These are phyloP conservation scores for Torymus auratus DNA, from an alignment of 2,888 invertebrate genomes.

Conservation along the genomic window DNA sequence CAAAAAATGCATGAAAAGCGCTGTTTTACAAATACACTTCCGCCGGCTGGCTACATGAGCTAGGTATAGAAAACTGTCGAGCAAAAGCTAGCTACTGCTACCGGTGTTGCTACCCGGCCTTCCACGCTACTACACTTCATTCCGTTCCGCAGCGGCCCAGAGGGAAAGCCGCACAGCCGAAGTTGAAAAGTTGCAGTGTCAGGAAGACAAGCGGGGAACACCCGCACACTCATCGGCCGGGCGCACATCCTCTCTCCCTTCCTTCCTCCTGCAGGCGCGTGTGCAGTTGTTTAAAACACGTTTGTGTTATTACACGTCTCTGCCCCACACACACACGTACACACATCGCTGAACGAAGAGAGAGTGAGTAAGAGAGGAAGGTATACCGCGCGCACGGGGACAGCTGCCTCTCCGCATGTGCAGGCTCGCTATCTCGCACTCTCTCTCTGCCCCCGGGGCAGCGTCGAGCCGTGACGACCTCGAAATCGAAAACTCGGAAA, in stretches of 20 bases:
- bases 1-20: no score
- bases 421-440: not conserved
- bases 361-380: not conserved
- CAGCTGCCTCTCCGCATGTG: slow-evolving; percentile 34
- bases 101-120: no score
- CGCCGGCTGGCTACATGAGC: no score
- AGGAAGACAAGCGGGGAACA: slow-evolving; percentile 25
- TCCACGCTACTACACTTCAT: not conserved
- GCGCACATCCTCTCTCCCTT: not conserved
- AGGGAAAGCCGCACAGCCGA: not conserved
- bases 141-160: not conserved
- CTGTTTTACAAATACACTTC: no score
- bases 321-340: not conserved
- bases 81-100: no score
- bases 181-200: slow-evolving; percentile 36
- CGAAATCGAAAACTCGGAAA: slow-evolving; percentile 53
- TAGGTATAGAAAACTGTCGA: no score
- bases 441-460: no score
- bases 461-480: slow-evolving; percentile 59
- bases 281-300: slow-evolving; percentile 4
- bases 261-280: no score
- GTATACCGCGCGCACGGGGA: slow-evolving; percentile 3
- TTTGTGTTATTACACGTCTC: slow-evolving; percentile 30
- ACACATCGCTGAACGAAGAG: no score
- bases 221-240: slow-evolving; percentile 6